Base-by-base conservation (phyloP, 2,113 vertebrate species). In the Puntigrus tetrazona region DNA sequence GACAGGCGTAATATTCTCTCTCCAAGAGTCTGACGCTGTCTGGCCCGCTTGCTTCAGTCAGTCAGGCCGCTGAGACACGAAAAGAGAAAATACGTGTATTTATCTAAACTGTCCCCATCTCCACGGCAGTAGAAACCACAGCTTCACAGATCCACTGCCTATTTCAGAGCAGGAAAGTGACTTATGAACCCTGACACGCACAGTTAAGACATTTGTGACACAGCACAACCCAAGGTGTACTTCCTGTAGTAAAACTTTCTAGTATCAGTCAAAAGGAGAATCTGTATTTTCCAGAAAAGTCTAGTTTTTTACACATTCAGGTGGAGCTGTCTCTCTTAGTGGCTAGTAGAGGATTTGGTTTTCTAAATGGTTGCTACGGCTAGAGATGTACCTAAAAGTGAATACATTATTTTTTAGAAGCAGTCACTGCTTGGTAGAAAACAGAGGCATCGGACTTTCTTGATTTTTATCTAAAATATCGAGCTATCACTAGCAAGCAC, bases 41-140 rank as follows among this genome's bases (percentile, higher is more conserved):
- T 55, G 73, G 31, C 11, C 74, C 31, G 9, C 29, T 77, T 57
- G 31, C 50, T 77, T 34, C 18, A 61, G 76, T 78, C 50, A 38
- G 50, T 41, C 34, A 22, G 7, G 76, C 52, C 22, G 3, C 75
- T n/a, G 75, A n/a, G 18, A 59, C 11, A 41, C 22, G 1, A 78
- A 22, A 59, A 38, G 11, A 10, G 76, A 59, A 78, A 78, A 78
- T 57, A 59, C 34, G 41, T 41, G 50, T 38, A 57, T 78, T 57
- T 59, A 36, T 59, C 52, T 41, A 78, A 78, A 78, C 38, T 79
- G 57, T 79, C 20, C 36, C 38, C 22, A 63, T 79, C 57, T 79
- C 77, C 36, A 78, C 20, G 14, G 55, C 22, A 79, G 77, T 20
- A 57, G 10, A 57, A 78, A 78, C 9, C 50, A n/a, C 29, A 38